Evolutionary conservation across 2,113 vertebrate species (phyloP).

Genomic region (Anhinga anhinga): DNA sequence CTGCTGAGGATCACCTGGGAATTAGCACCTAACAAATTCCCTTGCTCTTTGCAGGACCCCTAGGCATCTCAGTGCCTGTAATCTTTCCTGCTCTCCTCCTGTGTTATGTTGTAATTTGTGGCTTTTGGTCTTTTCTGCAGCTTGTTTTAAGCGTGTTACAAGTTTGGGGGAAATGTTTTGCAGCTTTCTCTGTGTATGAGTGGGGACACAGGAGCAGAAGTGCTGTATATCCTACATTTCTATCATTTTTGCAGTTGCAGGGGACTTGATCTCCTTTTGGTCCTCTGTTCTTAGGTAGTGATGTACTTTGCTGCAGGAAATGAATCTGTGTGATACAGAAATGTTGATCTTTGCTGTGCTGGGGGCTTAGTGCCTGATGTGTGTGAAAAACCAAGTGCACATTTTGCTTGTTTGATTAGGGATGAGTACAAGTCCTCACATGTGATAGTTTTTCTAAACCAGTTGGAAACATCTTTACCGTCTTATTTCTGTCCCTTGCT

Average conservation of each 20-base stretch:
- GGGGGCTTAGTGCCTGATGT: neutral
- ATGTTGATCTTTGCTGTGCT: neutral
- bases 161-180: neutral
- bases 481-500: neutral
- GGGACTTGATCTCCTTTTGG: neutral
- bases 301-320: neutral
- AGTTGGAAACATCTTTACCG: neutral
- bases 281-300: neutral
- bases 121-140: slow-evolving; percentile 21
- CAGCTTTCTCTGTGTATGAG: neutral
- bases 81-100: slow-evolving; percentile 13
- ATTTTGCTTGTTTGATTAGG: neutral
- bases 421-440: neutral
- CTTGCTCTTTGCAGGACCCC: neutral
- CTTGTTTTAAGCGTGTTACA: slow-evolving; percentile 18
- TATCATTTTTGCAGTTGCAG: neutral
- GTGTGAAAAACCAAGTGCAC: neutral
- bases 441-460: neutral
- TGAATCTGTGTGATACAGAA: neutral
- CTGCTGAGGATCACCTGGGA: neutral
- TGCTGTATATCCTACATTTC: neutral
- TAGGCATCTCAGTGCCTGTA: neutral
- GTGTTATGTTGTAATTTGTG: slow-evolving; percentile 12
- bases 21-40: neutral
- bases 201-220: neutral